A percentile compares a stretch with the other conserved stretches of the same genome.
These are phyloP conservation scores for Coelopa pilipes DNA, from an alignment of 2,888 invertebrate species.

Conservation along the genomic window DNA sequence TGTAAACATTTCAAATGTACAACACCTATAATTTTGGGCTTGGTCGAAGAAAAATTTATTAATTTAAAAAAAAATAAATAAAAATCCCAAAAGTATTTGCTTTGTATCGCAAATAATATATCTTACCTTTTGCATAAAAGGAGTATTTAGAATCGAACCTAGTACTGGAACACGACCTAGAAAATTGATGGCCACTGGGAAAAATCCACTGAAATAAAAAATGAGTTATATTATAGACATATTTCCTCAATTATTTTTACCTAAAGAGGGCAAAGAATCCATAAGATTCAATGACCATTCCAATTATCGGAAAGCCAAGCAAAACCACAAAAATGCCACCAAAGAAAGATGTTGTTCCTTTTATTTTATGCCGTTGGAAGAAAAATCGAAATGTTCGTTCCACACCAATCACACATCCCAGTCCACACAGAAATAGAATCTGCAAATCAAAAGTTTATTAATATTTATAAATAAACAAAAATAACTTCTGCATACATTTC, in stretches of 20 bases:
- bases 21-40: no score
- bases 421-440: conserved; percentile 95
- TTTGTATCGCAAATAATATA: no score
- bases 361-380: conserved; percentile 95
- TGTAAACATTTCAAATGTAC: no score
- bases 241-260: conserved; percentile 65
- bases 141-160: conserved; percentile 88
- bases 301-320: conserved; percentile 94
- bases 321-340: conserved; percentile 93
- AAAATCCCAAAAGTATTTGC: no score
- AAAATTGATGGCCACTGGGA: conserved; percentile 96
- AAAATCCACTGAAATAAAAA: conserved; percentile 82
- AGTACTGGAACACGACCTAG: conserved; percentile 91
- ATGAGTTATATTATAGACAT: background rate
- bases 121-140: conserved; percentile 86
- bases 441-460: conserved; percentile 68
- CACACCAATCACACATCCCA: conserved; percentile 95
- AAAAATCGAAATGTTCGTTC: conserved; percentile 96
- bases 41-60: no score
- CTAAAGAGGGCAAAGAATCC: conserved; percentile 90
- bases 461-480: conserved; percentile 5
- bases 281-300: conserved; percentile 96
- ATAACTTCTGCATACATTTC: conserved; percentile 79
- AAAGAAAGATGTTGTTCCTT: conserved; percentile 89
- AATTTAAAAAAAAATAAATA: no score